Evolutionary conservation across 1,140 invertebrate species (phyloP).

Genomic region (Pachyrhynchus sulphureomaculatus): DNA sequence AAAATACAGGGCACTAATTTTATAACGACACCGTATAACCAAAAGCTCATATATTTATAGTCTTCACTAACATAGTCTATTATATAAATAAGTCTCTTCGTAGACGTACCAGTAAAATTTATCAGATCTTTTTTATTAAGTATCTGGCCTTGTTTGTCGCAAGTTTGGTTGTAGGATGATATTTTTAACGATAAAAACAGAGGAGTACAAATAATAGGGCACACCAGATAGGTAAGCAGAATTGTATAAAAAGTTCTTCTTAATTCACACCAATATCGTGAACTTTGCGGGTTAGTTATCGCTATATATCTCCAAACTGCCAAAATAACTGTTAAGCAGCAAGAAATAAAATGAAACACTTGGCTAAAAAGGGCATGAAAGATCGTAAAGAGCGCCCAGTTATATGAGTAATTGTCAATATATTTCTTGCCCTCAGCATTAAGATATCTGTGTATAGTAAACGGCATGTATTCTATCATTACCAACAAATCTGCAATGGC

Average conservation of each 20-base stretch:
- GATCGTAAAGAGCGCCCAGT: slow-evolving; percentile 78
- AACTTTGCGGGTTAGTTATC: slow-evolving; percentile 76
- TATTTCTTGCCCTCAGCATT: slow-evolving; percentile 55
- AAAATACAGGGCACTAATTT: slow-evolving; percentile 84
- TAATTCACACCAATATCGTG: slow-evolving; percentile 76
- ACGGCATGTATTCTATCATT: slow-evolving; percentile 93
- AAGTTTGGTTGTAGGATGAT: slow-evolving; percentile 48
- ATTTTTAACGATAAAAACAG: slow-evolving; percentile 75
- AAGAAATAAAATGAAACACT: slow-evolving; percentile 89
- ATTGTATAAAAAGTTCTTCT: slow-evolving; percentile 71
- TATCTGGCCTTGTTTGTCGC: slow-evolving; percentile 54
- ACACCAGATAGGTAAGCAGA: slow-evolving; percentile 75
- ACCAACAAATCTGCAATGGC: slow-evolving; percentile 90
- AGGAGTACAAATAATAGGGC: slow-evolving; percentile 83
- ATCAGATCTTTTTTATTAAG: slow-evolving; percentile 30
- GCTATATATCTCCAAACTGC: slow-evolving; percentile 95
- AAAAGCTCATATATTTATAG: slow-evolving; percentile 69
- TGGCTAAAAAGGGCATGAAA: slow-evolving; percentile 83
- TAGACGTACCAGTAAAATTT: slow-evolving; percentile 44
- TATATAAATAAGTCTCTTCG: slow-evolving; percentile 54
- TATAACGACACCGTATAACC: slow-evolving; percentile 83
- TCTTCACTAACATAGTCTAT: slow-evolving; percentile 27
- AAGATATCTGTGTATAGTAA: slow-evolving; percentile 78
- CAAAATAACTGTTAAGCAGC: slow-evolving; percentile 88
- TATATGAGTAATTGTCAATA: slow-evolving; percentile 66